These are phyloP conservation scores for Luehdorfia chinensis DNA, from an alignment of 1,140 invertebrate species.

Conservation along the genomic window DNA sequence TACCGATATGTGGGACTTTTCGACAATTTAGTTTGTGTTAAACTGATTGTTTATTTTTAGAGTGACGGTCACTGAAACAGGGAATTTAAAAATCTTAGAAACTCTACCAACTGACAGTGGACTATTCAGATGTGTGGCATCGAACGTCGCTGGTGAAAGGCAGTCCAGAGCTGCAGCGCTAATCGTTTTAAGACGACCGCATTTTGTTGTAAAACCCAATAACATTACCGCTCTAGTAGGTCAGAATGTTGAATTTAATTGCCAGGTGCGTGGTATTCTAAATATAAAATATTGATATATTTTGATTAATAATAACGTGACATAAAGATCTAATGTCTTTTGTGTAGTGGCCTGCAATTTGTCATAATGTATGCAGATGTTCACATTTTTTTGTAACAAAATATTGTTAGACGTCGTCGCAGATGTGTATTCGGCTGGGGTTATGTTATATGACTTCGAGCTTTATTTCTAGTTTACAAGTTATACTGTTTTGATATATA, in stretches of 20 bases:
- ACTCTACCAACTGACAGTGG: constrained; percentile 90
- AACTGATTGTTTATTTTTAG: constrained; percentile 39
- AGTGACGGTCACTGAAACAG: constrained; percentile 81
- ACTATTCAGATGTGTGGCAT: constrained; percentile 90
- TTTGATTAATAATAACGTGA: too few relatives aligned
- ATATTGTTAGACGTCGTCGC: too few relatives aligned
- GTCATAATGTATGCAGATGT: too few relatives aligned
- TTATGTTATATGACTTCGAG: too few relatives aligned
- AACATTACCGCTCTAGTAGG: constrained; percentile 69
- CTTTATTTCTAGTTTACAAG: too few relatives aligned
- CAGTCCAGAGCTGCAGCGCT: constrained; percentile 86
- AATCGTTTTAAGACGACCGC: constrained; percentile 81
- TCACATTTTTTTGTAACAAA: too few relatives aligned
- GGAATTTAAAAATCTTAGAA: constrained; percentile 90
- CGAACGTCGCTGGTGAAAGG: constrained; percentile 90
- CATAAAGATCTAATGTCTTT: too few relatives aligned
- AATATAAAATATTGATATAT: too few relatives aligned
- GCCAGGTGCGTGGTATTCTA: constrained; percentile 59
- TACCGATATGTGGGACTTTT: too few relatives aligned
- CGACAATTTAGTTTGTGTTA: constrained; percentile 1
- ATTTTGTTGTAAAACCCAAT: constrained; percentile 71
- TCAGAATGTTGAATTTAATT: constrained; percentile 73
- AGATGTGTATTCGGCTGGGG: too few relatives aligned
- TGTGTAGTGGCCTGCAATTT: too few relatives aligned
- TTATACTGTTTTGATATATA: too few relatives aligned